phyloP scores from a whole-genome alignment of 2,888 invertebrate species.

The Dorcus hopei region DNA sequence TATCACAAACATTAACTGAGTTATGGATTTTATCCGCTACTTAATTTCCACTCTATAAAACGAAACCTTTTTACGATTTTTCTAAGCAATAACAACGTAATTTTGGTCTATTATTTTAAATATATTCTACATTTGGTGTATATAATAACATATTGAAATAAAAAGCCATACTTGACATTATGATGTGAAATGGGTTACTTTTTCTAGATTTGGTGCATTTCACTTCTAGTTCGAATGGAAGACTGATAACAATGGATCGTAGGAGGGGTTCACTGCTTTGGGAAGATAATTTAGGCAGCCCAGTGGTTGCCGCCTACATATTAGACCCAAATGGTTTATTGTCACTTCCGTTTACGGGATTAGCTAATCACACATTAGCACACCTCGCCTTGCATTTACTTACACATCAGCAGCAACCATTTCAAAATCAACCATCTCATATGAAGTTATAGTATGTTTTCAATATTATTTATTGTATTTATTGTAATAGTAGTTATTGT shows the following conservation, averaged over 20 bases:
- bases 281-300: slow-evolving; percentile 84
- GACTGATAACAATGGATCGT: slow-evolving; percentile 80
- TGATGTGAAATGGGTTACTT: slow-evolving; percentile 15
- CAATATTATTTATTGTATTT: slow-evolving; percentile 9
- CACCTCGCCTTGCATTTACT: slow-evolving; percentile 49
- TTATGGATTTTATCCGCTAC: too few species aligned
- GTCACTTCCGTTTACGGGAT: slow-evolving; percentile 83
- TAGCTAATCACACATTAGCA: slow-evolving; percentile 81
- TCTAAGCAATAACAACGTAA: too few species aligned
- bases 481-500: slow-evolving; percentile 1
- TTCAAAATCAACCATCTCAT: slow-evolving; percentile 47
- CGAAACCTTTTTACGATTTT: too few species aligned
- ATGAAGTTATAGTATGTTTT: slow-evolving; percentile 54
- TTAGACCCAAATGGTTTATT: slow-evolving; percentile 73
- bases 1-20: too few species aligned
- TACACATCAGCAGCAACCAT: slow-evolving; percentile 42
- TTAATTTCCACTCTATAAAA: too few species aligned
- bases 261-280: slow-evolving; percentile 80
- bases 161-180: too few species aligned
- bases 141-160: too few species aligned
- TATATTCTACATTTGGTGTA: too few species aligned
- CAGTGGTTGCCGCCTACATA: slow-evolving; percentile 86
- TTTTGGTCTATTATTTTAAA: too few species aligned
- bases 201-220: slow-evolving; percentile 79
- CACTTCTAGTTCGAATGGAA: slow-evolving; percentile 84